These are phyloP conservation scores for Megathymus violae DNA, from an alignment of 1,140 invertebrate genomes.

Conservation along the genomic window DNA sequence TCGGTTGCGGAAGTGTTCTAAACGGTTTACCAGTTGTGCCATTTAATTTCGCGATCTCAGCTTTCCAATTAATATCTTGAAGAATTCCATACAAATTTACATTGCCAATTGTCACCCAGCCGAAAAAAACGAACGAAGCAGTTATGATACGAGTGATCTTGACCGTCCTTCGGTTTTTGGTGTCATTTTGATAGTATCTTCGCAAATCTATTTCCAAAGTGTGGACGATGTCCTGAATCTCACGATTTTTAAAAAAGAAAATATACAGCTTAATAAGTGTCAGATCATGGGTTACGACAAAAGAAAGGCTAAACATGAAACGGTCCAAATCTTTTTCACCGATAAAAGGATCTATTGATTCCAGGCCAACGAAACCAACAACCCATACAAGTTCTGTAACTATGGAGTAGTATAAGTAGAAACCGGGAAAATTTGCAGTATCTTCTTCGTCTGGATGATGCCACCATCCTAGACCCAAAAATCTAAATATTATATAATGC, in stretches of 20 bases:
- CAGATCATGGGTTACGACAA: slow-evolving; percentile 75
- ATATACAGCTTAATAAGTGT: slow-evolving; percentile 72
- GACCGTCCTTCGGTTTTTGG: slow-evolving; percentile 54
- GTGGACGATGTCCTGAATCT: slow-evolving; percentile 68
- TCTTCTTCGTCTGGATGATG: slow-evolving; percentile 72
- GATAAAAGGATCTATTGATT: slow-evolving; percentile 75
- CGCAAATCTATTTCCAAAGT: slow-evolving; percentile 66
- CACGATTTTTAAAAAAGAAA: slow-evolving; percentile 71
- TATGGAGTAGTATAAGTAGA: slow-evolving; percentile 69
- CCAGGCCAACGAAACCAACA: slow-evolving; percentile 71
- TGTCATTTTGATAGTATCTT: slow-evolving; percentile 66
- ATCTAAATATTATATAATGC: slow-evolving; percentile 64
- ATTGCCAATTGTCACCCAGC: slow-evolving; percentile 74
- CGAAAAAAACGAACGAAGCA: slow-evolving; percentile 69
- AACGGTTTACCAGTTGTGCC: slow-evolving; percentile 47
- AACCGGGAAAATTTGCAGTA: slow-evolving; percentile 61
- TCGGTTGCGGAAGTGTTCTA: slow-evolving; percentile 67
- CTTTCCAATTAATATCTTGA: slow-evolving; percentile 68
- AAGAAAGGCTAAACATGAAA: slow-evolving; percentile 78
- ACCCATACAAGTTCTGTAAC: slow-evolving; percentile 73
- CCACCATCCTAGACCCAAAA: slow-evolving; percentile 75
- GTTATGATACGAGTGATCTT: slow-evolving; percentile 63
- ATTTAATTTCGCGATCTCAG: slow-evolving; percentile 54
- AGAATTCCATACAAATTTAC: slow-evolving; percentile 70
- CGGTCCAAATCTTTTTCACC: slow-evolving; percentile 72